Conservation (phyloP, 2,113 vertebrate species). For the Oenanthe melanoleuca region DNA sequence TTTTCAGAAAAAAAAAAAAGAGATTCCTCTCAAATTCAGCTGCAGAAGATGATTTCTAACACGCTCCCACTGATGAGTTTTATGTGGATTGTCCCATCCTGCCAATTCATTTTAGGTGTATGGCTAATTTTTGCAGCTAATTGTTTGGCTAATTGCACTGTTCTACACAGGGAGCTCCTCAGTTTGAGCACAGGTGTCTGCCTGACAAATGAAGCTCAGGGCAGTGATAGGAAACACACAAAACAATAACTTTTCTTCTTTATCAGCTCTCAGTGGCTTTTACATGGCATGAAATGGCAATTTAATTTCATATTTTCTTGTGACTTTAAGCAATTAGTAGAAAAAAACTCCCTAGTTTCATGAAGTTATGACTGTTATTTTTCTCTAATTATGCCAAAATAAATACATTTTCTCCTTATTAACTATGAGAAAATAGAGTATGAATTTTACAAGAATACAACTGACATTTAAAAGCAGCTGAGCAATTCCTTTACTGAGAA, state of each 20-base stretch:
- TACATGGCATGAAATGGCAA: not conserved
- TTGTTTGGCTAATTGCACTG: not conserved
- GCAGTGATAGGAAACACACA: not conserved
- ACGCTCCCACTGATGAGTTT: rapidly evolving
- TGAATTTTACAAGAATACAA: not conserved
- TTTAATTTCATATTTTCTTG: not conserved
- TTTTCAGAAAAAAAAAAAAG: not conserved
- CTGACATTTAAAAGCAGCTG: not conserved
- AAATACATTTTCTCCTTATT: not conserved
- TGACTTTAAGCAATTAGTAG: not conserved
- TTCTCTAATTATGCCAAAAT: not conserved
- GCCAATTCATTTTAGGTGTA: no score
- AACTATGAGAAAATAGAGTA: not conserved
- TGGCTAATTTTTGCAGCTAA: not conserved
- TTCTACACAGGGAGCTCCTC: not conserved
- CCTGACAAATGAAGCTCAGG: not conserved
- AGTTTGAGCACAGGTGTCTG: not conserved
- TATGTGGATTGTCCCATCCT: not conserved
- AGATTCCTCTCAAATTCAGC: not conserved
- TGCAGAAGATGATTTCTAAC: not conserved
- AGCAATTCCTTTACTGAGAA: not conserved
- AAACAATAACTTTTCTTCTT: not conserved
- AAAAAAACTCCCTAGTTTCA: not conserved
- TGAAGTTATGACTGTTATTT: not conserved
- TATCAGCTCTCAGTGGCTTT: not conserved